Base-by-base conservation (phyloP, 2,797 vertebrate species). In the Sebastes nivosus region DNA sequence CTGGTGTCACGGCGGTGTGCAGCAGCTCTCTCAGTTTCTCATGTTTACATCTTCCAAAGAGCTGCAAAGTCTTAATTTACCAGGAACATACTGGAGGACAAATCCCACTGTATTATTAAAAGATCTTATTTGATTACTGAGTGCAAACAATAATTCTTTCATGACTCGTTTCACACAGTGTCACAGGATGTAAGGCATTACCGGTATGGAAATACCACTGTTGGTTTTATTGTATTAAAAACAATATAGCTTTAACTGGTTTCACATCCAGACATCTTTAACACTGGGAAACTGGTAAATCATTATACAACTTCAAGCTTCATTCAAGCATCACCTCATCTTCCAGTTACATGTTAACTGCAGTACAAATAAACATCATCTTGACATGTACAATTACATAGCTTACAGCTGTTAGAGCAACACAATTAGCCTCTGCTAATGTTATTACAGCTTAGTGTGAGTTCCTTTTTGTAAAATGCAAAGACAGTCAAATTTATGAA, bases 341-440 rank as follows among this genome's bases (percentile, higher is more conserved):
- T 22, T 5, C 9, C 55, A 13, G 32, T 63, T 29, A 22, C 32
- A 32, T 12, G n/a, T n/a, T 60, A 27, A 16, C 50, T 20, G 25
- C 59, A 52, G 55, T 13, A 10, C n/a, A 69, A 67, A 75, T 57
- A 68, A 65, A 69, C 50, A 2, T 8, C 74, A 68, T 59, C 68
- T 80, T 50, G 29, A 42, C 8, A 60, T 16, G 24, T 63, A 59
- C 70, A 73, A 82, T 80, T 78, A 78, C 30, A 67, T 72, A 64
- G 84, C n/a, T 82, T 80, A 78, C 36, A 69, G 50, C 60, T 18
- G 69, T 66, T 63, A 30, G 27, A 30, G 24, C 29, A 22, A 55
- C 22, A 79, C 4, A 67, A 59, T 72, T 78, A 69, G 73, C 73
- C 73, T 81, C 36, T 52, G 72, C 75, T 25, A 29, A 50, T 29